Percentiles rank a stretch among this genome's conserved stretches.
Evolutionary conservation across 2,888 invertebrate genomes (phyloP).

Genomic region (Brenthis ino): DNA sequence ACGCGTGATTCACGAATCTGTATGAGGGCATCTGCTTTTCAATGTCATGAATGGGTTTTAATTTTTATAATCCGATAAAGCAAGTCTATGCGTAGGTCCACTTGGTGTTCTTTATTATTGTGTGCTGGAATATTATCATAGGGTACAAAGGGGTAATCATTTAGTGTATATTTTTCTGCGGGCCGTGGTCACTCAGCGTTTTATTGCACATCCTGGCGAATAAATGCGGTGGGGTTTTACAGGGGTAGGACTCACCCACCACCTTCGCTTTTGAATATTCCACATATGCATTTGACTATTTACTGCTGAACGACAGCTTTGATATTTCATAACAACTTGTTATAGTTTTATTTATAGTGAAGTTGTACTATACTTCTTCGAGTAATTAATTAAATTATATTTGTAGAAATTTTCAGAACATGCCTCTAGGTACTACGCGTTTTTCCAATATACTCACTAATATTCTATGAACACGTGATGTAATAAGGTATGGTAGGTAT

Average conservation of each 20-base stretch:
- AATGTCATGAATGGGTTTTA: slow-evolving; percentile 47
- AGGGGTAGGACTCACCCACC: slow-evolving; percentile 4
- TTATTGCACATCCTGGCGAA: slow-evolving; percentile 28
- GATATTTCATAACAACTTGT: too few relatives aligned
- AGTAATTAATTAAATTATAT: too few relatives aligned
- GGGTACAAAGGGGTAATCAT: slow-evolving; percentile 67
- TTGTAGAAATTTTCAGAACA: too few relatives aligned
- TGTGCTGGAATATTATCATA: slow-evolving; percentile 15
- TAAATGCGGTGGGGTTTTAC: slow-evolving; percentile 17
- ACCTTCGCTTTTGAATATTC: slow-evolving; percentile 13
- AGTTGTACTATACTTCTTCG: too few relatives aligned
- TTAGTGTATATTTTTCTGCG: slow-evolving; percentile 60
- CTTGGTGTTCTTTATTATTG: slow-evolving; percentile 25
- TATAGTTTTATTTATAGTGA: too few relatives aligned
- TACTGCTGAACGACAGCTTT: too few relatives aligned
- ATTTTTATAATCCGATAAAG: slow-evolving; percentile 50
- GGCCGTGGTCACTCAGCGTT: slow-evolving; percentile 23
- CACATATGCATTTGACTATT: background rate
- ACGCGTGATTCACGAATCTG: slow-evolving; percentile 20
- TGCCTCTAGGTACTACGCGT: too few relatives aligned
- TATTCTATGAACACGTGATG: too few relatives aligned
- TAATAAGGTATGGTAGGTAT: too few relatives aligned
- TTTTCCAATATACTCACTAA: too few relatives aligned
- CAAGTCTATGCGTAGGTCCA: slow-evolving; percentile 39
- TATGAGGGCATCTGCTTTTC: slow-evolving; percentile 40